Evolutionary conservation across 2,797 vertebrate species (phyloP).

Genomic region (Furcifer pardalis): DNA sequence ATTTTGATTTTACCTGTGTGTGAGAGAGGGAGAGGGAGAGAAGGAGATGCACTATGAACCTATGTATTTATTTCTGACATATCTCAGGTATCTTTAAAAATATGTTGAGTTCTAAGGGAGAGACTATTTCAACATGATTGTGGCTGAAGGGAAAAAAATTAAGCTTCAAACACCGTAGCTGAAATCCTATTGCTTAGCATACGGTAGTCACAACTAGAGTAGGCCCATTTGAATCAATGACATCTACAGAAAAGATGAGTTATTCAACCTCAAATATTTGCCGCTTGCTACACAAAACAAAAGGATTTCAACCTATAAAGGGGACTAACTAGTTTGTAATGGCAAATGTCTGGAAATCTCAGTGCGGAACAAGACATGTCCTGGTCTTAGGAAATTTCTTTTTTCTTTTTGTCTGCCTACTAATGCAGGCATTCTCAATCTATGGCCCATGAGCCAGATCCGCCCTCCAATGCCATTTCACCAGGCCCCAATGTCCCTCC

Average conservation of each 20-base stretch:
- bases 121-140: fast-evolving
- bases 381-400: neutral
- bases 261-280: neutral
- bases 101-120: slow-evolving; percentile 1
- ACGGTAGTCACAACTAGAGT: too few species aligned
- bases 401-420: slow-evolving; percentile 34
- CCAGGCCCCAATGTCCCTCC: too few species aligned
- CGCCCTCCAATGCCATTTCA: too few species aligned
- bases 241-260: too few species aligned
- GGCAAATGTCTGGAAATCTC: slow-evolving; percentile 49
- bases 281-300: too few species aligned
- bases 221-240: too few species aligned
- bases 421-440: too few species aligned
- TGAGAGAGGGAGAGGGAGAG: too few species aligned
- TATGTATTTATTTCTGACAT: fast-evolving
- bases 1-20: too few species aligned
- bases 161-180: neutral
- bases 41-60: neutral
- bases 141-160: neutral
- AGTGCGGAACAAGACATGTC: slow-evolving; percentile 35
- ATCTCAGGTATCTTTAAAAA: neutral
- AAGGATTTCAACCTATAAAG: neutral
- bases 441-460: too few species aligned
- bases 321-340: slow-evolving; percentile 32
- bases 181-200: too few species aligned